Evolutionary conservation across 2,888 invertebrate genomes (phyloP).

Genomic region (Agrypnus murinus): DNA sequence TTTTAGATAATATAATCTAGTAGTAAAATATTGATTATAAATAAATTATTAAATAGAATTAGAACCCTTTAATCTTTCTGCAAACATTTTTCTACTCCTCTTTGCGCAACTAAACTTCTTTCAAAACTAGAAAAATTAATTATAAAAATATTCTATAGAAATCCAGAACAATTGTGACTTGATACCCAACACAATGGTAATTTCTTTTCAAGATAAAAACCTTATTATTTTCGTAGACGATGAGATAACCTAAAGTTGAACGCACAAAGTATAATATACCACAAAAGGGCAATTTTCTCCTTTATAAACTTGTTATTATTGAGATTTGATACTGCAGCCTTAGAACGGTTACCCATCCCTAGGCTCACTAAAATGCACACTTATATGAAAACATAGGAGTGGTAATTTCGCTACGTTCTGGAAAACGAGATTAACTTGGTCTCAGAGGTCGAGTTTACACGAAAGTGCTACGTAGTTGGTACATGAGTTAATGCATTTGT

Average conservation of each 20-base stretch:
- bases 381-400: slow-evolving; percentile 28
- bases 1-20: no score
- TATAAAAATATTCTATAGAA: slow-evolving; percentile 2
- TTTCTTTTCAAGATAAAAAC: slow-evolving; percentile 7
- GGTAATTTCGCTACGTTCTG: slow-evolving; percentile 32
- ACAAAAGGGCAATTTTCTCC: slow-evolving; percentile 29
- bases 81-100: no score
- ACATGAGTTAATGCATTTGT: slow-evolving; percentile 28
- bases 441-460: slow-evolving; percentile 28
- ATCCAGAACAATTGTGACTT: slow-evolving; percentile 13
- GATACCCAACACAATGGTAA: slow-evolving; percentile 9
- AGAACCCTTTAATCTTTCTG: no score
- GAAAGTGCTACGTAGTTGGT: slow-evolving; percentile 22
- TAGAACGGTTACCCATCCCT: slow-evolving; percentile 5
- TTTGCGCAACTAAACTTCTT: background rate
- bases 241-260: slow-evolving; percentile 11
- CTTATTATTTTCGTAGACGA: slow-evolving; percentile 10
- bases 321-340: slow-evolving; percentile 33
- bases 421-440: slow-evolving; percentile 31
- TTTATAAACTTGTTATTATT: slow-evolving; percentile 32
- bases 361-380: slow-evolving; percentile 24
- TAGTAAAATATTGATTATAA: no score
- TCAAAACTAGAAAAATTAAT: slow-evolving; percentile 2
- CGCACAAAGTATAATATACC: slow-evolving; percentile 24
- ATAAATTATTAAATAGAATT: no score